These are phyloP conservation scores for Scolopax mira DNA, from an alignment of 2,113 vertebrate species.

Conservation along the genomic window DNA sequence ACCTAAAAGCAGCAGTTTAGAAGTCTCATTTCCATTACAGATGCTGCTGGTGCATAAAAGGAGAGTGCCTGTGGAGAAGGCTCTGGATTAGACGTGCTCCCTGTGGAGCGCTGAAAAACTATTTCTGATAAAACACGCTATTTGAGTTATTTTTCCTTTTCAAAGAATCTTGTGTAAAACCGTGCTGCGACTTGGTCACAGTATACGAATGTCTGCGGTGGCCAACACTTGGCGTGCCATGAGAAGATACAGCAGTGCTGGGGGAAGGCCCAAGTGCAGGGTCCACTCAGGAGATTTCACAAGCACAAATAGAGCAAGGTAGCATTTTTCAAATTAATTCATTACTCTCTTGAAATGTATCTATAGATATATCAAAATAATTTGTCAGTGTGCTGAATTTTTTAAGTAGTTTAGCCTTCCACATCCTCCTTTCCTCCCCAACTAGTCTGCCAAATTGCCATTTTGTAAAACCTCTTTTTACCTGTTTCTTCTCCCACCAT, in stretches of 20 bases:
- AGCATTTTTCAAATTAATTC: background rate
- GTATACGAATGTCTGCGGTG: background rate
- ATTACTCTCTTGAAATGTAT: background rate
- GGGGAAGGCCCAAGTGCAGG: accelerated
- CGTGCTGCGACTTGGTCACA: background rate
- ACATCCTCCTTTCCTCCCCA: background rate
- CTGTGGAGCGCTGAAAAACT: background rate
- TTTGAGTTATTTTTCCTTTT: background rate
- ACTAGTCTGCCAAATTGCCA: background rate
- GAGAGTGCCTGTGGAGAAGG: conserved; percentile 26
- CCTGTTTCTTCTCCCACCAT: background rate
- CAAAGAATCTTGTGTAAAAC: background rate
- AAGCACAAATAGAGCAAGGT: accelerated
- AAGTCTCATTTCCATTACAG: conserved; percentile 28
- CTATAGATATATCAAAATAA: background rate
- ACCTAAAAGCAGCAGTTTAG: background rate
- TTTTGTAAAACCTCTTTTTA: background rate
- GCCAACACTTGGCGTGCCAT: accelerated
- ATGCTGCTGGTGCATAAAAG: conserved; percentile 5
- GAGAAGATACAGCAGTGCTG: background rate
- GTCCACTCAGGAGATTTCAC: background rate
- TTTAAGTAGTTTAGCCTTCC: background rate
- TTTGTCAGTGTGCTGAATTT: background rate
- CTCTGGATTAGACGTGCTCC: background rate
- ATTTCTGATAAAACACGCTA: conserved; percentile 3